Percentiles rank a stretch among this genome's conserved stretches.
Evolutionary conservation across 2,888 invertebrate species (phyloP).

Genomic region (Molorchus minor): DNA sequence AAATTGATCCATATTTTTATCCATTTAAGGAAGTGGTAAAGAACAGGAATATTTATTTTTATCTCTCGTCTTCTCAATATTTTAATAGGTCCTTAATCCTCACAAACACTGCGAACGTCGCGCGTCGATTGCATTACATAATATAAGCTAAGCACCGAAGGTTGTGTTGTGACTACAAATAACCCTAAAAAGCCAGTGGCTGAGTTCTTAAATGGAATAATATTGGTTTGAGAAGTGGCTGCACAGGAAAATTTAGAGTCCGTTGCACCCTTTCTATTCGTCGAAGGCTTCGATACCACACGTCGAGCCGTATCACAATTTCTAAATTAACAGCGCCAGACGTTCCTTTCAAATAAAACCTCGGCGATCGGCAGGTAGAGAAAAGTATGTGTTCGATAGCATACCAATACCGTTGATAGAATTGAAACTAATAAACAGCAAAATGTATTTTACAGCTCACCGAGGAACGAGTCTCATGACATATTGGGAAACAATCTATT

Average conservation of each 20-base stretch:
- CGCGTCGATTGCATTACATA: slow-evolving; percentile 43
- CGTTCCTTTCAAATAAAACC: background rate
- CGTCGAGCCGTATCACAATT: slow-evolving; percentile 35
- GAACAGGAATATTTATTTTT: no score
- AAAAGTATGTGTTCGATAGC: background rate
- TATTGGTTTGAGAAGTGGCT: slow-evolving; percentile 42
- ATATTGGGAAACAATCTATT: no score
- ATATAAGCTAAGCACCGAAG: slow-evolving; percentile 36
- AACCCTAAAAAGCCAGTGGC: slow-evolving; percentile 40
- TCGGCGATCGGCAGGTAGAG: background rate
- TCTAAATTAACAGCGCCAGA: slow-evolving; percentile 34
- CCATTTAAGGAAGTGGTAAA: no score
- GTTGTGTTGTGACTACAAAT: slow-evolving; percentile 39
- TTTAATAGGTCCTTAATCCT: no score
- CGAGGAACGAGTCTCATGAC: no score
- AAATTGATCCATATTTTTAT: no score
- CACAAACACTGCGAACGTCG: no score
- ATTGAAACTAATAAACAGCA: background rate
- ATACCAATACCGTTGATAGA: background rate
- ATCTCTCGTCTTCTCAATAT: no score
- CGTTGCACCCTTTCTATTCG: slow-evolving; percentile 37
- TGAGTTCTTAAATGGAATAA: slow-evolving; percentile 43
- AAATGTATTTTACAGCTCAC: background rate
- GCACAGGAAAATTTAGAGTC: slow-evolving; percentile 37
- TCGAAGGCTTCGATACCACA: slow-evolving; percentile 37